Conservation (phyloP, 2,113 vertebrate species). For the Leptodactylus fuscus region DNA sequence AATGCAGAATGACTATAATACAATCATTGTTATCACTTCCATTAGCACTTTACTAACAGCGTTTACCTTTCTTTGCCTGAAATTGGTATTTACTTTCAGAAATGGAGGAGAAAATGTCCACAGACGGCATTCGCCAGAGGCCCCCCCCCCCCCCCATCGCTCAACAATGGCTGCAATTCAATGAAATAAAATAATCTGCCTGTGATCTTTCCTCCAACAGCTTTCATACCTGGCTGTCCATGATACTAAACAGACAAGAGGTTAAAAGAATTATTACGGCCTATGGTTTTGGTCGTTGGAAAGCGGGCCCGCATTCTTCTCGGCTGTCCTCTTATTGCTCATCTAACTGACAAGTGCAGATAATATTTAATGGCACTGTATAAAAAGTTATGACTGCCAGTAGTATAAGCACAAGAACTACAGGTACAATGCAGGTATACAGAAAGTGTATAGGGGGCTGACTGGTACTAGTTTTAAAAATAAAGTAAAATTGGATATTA, state of each 20-base stretch:
- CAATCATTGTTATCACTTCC: neutral
- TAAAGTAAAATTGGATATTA: too few relatives aligned
- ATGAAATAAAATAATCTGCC: neutral
- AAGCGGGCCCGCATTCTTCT: neutral
- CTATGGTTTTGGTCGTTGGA: neutral
- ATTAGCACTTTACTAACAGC: neutral
- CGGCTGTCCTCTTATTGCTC: neutral
- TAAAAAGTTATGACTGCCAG: neutral
- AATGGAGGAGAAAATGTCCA: neutral
- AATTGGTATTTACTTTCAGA: neutral
- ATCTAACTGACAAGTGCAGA: neutral
- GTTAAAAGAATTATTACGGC: conserved; percentile 18
- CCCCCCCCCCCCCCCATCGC: neutral
- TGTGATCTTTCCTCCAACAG: neutral
- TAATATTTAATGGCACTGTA: neutral
- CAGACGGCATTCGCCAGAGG: neutral
- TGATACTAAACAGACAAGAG: neutral
- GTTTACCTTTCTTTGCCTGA: neutral
- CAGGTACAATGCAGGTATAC: too few relatives aligned
- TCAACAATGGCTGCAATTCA: neutral
- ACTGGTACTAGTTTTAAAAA: too few relatives aligned
- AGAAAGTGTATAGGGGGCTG: too few relatives aligned
- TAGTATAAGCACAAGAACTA: neutral
- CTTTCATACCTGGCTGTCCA: conserved; percentile 1
- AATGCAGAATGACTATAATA: too few relatives aligned